phyloP scores from a whole-genome alignment of 2,888 invertebrate genomes.

The Agrochola macilenta region DNA sequence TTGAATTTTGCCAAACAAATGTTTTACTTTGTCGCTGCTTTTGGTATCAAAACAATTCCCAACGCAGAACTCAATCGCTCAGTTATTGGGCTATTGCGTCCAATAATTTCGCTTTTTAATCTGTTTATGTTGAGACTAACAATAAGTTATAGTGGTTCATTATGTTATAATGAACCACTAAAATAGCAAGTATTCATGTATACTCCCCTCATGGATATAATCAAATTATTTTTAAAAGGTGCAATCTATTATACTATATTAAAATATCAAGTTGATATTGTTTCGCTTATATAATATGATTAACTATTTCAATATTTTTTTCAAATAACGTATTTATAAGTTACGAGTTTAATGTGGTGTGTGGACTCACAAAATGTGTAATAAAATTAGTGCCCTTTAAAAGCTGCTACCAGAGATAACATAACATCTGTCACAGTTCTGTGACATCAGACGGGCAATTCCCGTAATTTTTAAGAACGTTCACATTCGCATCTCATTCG shows the following conservation, averaged over 20 bases:
- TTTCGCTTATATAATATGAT: not conserved
- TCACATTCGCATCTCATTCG: too few species aligned
- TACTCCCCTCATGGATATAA: constrained; percentile 1
- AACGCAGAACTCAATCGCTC: not conserved
- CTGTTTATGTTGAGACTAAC: not conserved
- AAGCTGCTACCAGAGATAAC: not conserved
- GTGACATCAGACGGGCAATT: too few species aligned
- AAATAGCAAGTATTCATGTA: not conserved
- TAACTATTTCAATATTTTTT: not conserved
- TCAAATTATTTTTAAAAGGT: constrained; percentile 8
- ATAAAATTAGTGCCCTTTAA: constrained; percentile 2
- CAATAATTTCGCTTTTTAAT: not conserved
- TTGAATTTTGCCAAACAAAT: not conserved
- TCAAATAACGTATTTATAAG: not conserved
- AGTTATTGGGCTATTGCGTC: not conserved
- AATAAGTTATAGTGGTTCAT: too few species aligned
- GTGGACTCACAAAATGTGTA: not conserved
- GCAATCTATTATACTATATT: not conserved
- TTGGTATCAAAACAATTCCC: not conserved
- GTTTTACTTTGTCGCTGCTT: not conserved
- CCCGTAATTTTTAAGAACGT: too few species aligned
- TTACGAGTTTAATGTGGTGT: not conserved
- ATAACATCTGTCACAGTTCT: too few species aligned
- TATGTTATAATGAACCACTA: too few species aligned
- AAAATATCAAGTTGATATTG: not conserved